Base-by-base conservation (phyloP, 2,888 invertebrate species). In the Cephus sareptanus region DNA sequence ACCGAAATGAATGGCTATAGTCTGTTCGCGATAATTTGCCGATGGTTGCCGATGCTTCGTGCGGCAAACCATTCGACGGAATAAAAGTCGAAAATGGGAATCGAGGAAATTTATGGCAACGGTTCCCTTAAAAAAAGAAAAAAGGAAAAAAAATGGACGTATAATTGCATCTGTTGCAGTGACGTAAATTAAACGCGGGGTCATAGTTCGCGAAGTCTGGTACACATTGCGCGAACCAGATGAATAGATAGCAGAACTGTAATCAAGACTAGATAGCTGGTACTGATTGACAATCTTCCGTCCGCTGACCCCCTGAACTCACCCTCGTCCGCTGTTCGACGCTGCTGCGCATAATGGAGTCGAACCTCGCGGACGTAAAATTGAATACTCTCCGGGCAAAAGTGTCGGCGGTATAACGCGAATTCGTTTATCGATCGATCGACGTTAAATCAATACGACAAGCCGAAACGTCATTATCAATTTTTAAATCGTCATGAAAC, bases 201-300 rank as follows among this genome's bases (percentile, higher is more conserved):
- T 56, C 56, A 56, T 56, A 56, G 56, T 56, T 56, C 56, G 56
- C 23, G 23, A 56, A 23, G 23, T 23, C 56, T 56, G 56, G 56
- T 56, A 56, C 56, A 56, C 56, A 56, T 9, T 23, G 23, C 56
- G 76, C 74, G 77, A 82, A 80, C 75, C 71, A 74, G 76, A 74
- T 77, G 79, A 79, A 80, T 79, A 83, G 80, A 77, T 81, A 77
- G 56, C 56, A 56, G 56, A 56, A 56, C 82, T 84, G 87, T 89
- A 89, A 89, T 89, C 87, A 89, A 88, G 85, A 84, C 85, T 84
- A 86, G 87, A 87, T 87, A 84, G 84, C 79, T 87, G 81, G 84
- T 83, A 85, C 87, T 88, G 88, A 88, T 89, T 89, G 88, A 88
- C 88, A 89, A 89, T 88, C 87, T 89, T 88, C 86, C 80, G 81